Base-by-base conservation (phyloP, 2,888 invertebrate species). In the Allolobophora icterica region DNA sequence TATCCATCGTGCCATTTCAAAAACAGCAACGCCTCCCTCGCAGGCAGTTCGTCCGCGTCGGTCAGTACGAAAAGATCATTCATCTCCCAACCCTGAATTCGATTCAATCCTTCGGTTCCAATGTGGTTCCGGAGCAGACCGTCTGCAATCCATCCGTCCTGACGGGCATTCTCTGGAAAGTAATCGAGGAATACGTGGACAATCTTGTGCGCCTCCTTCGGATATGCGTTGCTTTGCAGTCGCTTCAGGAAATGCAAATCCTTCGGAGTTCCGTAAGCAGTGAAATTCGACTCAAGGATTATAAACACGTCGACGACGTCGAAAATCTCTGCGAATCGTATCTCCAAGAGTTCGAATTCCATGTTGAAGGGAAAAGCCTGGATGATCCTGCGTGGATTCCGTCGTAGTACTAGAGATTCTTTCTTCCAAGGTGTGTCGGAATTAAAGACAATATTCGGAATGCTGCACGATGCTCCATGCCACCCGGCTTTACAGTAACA, bases 1-100 rank as follows among this genome's bases (percentile, higher is more conserved):
- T 96, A 96, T 90, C 96, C 96, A 92, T 97, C 96, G 94, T 97
- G 97, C 91, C 96, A 96, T 95, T 97, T 97, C 83, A 97, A 95
- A 95, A 97, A 97, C 94, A 96, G 96, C 40, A 97, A 94, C n/a
- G 97, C 96, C 91, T 96, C 95, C 42, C 96, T 95, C 92, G 96
- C 96, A 33, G 97, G 96, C 92, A 97, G 96, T 93, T 97, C 96
- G 93, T 96, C 96, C 34, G 96, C 95, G 92, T 96, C 96, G 90
- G 96, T 96, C 35, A 93, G 92, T 84, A 96, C 96, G 91, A 97
- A 95, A 1, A 95, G 90, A 91, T 95, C 95, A 58, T 94, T 94
- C 17, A 90, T 90, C 0, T 93, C 90, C 13, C 93, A 89, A 21
- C 93, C 93, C 24, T 91, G 38, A 21, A 94, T 91, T 30, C 84